Evolutionary conservation across 2,888 invertebrate species (phyloP).

Genomic region (Argyresthia goedartella): DNA sequence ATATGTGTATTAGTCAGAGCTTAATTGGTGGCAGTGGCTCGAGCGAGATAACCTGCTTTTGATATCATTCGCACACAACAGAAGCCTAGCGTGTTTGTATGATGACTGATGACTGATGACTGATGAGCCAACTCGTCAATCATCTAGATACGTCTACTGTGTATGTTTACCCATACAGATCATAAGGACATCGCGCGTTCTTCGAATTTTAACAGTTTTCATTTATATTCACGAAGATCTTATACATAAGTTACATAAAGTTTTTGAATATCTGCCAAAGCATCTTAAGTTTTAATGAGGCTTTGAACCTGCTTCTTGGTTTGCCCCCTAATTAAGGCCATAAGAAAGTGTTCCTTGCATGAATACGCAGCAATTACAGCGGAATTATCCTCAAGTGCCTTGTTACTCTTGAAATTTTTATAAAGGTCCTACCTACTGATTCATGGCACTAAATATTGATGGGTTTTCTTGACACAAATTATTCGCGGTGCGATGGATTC

Average conservation of each 20-base stretch:
- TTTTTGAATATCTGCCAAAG: slow-evolving; percentile 39
- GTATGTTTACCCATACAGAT: neutral
- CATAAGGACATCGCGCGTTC: neutral
- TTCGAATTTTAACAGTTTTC: neutral
- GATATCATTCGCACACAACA: too few species aligned
- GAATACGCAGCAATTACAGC: too few species aligned
- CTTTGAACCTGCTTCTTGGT: slow-evolving; percentile 17
- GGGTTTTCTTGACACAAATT: neutral
- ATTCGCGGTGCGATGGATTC: neutral
- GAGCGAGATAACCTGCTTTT: too few species aligned
- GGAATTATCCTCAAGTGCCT: neutral
- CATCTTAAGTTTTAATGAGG: slow-evolving; percentile 31
- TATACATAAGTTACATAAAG: slow-evolving; percentile 3
- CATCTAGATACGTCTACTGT: neutral
- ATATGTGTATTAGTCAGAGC: too few species aligned
- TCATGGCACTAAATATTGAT: neutral
- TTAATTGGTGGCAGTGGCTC: too few species aligned
- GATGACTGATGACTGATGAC: too few species aligned
- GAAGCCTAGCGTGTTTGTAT: too few species aligned
- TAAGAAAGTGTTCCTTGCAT: neutral
- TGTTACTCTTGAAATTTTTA: neutral
- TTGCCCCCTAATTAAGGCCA: slow-evolving; percentile 22
- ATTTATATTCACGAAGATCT: neutral
- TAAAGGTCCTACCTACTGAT: neutral
- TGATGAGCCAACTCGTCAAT: slow-evolving; percentile 1